Percentiles rank a stretch among this genome's conserved stretches.
Evolutionary conservation across 1,140 invertebrate species (phyloP).

Genomic region (Papilio glaucus): DNA sequence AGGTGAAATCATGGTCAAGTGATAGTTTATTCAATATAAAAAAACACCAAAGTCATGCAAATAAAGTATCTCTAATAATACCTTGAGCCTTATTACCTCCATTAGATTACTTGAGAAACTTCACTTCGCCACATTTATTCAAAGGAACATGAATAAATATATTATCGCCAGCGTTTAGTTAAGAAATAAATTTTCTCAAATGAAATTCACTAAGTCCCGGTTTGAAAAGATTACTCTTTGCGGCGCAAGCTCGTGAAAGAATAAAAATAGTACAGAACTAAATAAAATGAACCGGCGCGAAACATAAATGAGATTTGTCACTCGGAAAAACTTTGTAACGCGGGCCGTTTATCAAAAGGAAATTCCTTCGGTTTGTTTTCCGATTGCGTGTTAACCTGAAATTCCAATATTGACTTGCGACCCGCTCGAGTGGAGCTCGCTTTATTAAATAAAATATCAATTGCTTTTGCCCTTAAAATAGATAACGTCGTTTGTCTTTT

Average conservation of each 20-base stretch:
- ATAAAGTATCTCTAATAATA: not conserved
- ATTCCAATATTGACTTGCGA: conserved; percentile 38
- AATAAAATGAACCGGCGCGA: conserved; percentile 3
- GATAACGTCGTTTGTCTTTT: conserved; percentile 23
- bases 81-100: not conserved
- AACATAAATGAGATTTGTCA: conserved; percentile 38
- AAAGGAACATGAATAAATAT: not conserved
- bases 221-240: conserved; percentile 19
- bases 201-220: conserved; percentile 2
- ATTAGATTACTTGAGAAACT: not conserved
- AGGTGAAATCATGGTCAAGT: too few species aligned
- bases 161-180: not conserved
- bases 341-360: conserved; percentile 35
- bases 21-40: too few species aligned
- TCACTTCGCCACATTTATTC: not conserved
- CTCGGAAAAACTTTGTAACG: conserved; percentile 25
- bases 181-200: not conserved
- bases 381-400: conserved; percentile 37
- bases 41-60: not conserved
- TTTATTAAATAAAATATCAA: conserved; percentile 32
- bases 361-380: conserved; percentile 25
- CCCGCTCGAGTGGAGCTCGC: conserved; percentile 5
- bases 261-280: conserved; percentile 20
- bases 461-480: not conserved
- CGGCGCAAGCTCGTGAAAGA: not conserved